Percentiles rank a stretch among this genome's conserved stretches.
Evolutionary conservation across 2,888 invertebrate genomes (phyloP).

Genomic region (Cheilosia variabilis): DNA sequence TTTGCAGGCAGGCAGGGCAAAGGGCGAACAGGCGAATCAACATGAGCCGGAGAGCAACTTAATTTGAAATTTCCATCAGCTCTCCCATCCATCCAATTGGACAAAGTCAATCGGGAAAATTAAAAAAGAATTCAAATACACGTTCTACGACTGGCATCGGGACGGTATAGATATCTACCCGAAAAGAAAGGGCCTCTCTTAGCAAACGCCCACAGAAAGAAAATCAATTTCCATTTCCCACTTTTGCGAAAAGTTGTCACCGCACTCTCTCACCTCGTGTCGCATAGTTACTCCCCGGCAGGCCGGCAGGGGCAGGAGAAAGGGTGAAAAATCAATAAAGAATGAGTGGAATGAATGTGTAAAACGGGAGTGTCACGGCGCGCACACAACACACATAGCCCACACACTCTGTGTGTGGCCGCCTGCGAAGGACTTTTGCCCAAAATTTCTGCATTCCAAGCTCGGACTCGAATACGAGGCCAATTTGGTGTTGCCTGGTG

Average conservation of each 20-base stretch:
- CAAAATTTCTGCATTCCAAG: conserved; percentile 54
- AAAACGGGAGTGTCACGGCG: conserved; percentile 73
- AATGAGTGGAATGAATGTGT: conserved; percentile 73
- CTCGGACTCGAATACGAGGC: conserved; percentile 47
- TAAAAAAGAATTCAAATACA: conserved; percentile 62
- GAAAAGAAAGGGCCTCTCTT: conserved; percentile 36
- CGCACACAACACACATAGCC: conserved; percentile 25
- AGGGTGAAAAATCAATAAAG: conserved; percentile 73
- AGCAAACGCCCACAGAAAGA: conserved; percentile 56
- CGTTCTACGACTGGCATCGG: conserved; percentile 8
- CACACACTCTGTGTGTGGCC: conserved; percentile 27
- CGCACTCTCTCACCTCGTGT: conserved; percentile 40
- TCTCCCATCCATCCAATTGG: conserved; percentile 31
- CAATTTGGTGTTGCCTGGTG: conserved; percentile 50
- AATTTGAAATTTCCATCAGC: conserved; percentile 56
- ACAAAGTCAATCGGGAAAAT: conserved; percentile 65
- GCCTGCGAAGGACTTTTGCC: conserved; percentile 48
- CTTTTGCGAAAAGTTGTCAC: conserved; percentile 69
- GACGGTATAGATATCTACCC: background rate
- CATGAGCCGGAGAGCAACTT: conserved; percentile 55
- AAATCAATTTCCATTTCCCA: conserved; percentile 74
- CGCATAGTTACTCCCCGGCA: conserved; percentile 31
- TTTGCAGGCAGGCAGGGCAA: conserved; percentile 53
- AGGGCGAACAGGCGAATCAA: conserved; percentile 36
- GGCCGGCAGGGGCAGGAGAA: conserved; percentile 18